Conservation (phyloP, 1,140 invertebrate species). For the Anthonomus grandis region DNA sequence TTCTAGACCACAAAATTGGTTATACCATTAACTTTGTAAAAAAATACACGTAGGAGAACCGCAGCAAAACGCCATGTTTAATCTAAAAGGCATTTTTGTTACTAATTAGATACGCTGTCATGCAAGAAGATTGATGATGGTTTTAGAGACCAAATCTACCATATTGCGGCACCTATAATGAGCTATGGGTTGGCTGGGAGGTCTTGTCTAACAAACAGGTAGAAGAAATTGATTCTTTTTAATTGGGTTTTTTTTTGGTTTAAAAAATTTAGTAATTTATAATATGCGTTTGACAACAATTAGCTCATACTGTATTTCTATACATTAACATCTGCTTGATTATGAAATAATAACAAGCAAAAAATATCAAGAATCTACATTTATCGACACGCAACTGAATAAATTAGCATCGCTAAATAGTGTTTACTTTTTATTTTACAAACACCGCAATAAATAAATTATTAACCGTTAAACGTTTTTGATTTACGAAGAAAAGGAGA, state of each 20-base stretch:
- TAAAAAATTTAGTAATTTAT: no score
- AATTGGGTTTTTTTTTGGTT: conserved; percentile 6
- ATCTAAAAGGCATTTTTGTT: conserved; percentile 24
- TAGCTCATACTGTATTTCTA: no score
- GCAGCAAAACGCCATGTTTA: conserved; percentile 22
- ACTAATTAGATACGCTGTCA: conserved; percentile 27
- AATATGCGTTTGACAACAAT: no score
- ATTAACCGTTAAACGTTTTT: conserved; percentile 21
- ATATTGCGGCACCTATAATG: conserved; percentile 27
- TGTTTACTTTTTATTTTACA: conserved; percentile 24
- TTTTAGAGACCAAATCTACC: conserved; percentile 26
- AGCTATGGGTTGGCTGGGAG: conserved; percentile 23
- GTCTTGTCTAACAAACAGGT: conserved; percentile 14
- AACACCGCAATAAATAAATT: conserved; percentile 24
- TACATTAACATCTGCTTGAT: no score
- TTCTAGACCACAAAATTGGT: no score
- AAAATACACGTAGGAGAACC: no score
- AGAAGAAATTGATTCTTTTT: conserved; percentile 14
- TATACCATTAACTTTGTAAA: no score
- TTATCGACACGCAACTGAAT: conserved; percentile 16
- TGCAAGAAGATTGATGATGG: conserved; percentile 25
- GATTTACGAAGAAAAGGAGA: conserved; percentile 24
- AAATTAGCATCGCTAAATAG: conserved; percentile 20
- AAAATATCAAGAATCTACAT: background rate
- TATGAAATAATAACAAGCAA: background rate